Evolutionary conservation across 2,797 vertebrate species (phyloP).

Genomic region (Anguilla megastoma): DNA sequence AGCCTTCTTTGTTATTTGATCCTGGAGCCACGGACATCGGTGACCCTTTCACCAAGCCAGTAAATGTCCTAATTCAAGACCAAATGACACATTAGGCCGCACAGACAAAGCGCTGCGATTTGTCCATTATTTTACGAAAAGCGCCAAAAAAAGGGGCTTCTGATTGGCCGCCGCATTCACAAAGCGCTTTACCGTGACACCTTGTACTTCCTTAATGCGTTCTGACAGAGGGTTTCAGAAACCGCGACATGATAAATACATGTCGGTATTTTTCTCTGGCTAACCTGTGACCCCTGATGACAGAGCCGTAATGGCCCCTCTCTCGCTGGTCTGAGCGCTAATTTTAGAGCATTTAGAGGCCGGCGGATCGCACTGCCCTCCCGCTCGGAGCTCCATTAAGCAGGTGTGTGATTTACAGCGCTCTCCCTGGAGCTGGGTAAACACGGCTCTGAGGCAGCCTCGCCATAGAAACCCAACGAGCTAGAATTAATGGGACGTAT

Average conservation of each 20-base stretch:
- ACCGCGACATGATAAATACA: slow-evolving; percentile 45
- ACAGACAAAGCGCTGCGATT: neutral
- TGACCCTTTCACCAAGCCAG: neutral
- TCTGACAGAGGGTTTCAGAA: slow-evolving; percentile 34
- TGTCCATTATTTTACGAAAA: neutral
- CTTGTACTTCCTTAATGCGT: slow-evolving; percentile 33
- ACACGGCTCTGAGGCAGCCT: slow-evolving; percentile 42
- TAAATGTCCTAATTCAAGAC: neutral
- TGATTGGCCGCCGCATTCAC: slow-evolving; percentile 26
- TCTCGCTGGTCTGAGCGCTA: slow-evolving; percentile 18
- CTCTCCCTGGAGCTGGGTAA: slow-evolving; percentile 49
- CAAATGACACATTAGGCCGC: neutral
- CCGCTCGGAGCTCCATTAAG: slow-evolving; percentile 42
- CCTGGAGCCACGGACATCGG: neutral
- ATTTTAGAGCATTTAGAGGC: slow-evolving; percentile 36
- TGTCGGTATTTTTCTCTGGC: slow-evolving; percentile 3
- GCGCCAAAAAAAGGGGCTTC: slow-evolving; percentile 13
- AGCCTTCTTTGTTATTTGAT: neutral
- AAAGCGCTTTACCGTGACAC: neutral
- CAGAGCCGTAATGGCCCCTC: neutral
- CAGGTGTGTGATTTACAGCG: slow-evolving; percentile 59
- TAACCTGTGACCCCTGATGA: neutral
- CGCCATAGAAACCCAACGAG: slow-evolving; percentile 48
- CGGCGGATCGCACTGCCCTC: neutral
- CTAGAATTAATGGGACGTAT: slow-evolving; percentile 55